A percentile compares a stretch with the other conserved stretches of the same genome.
Conservation (phyloP, 2,113 vertebrate species). For the Pleuronectes platessa region DNA sequence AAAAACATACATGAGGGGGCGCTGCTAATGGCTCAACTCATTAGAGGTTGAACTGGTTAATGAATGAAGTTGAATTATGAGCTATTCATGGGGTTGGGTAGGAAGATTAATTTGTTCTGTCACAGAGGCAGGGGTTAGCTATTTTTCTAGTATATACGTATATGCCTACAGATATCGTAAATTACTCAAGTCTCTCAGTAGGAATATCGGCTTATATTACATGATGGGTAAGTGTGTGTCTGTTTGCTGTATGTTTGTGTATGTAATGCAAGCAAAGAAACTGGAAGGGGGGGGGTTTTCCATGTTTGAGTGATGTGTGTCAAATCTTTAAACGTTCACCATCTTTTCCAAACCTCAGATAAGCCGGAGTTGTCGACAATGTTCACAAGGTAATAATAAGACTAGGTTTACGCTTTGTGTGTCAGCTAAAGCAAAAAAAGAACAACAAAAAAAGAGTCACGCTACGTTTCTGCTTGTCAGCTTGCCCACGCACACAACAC, state of each 20-base stretch:
- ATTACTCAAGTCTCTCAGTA: background rate
- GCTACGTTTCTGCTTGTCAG: conserved; percentile 67
- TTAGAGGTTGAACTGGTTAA: background rate
- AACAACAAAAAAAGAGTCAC: conserved; percentile 22
- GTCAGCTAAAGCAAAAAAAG: conserved; percentile 42
- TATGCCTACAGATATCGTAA: background rate
- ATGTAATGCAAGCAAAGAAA: background rate
- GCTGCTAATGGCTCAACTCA: background rate
- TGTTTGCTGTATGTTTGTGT: background rate
- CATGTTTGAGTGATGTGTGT: conserved; percentile 8
- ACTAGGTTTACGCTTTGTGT: conserved; percentile 47
- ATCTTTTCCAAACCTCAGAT: conserved; percentile 78
- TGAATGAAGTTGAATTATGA: background rate
- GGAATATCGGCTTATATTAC: background rate
- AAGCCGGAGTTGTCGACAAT: conserved; percentile 73
- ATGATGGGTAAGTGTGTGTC: background rate
- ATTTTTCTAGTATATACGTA: background rate
- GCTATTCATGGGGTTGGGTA: background rate
- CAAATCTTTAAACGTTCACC: conserved; percentile 59
- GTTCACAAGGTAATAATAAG: conserved; percentile 74
- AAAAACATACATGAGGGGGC: background rate
- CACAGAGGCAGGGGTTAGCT: background rate
- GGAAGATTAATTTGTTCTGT: too few species aligned
- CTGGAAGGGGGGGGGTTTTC: background rate
- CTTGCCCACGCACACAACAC: conserved; percentile 59